Conservation (phyloP, 2,797 vertebrate genomes). For the Falco novaeseelandiae region DNA sequence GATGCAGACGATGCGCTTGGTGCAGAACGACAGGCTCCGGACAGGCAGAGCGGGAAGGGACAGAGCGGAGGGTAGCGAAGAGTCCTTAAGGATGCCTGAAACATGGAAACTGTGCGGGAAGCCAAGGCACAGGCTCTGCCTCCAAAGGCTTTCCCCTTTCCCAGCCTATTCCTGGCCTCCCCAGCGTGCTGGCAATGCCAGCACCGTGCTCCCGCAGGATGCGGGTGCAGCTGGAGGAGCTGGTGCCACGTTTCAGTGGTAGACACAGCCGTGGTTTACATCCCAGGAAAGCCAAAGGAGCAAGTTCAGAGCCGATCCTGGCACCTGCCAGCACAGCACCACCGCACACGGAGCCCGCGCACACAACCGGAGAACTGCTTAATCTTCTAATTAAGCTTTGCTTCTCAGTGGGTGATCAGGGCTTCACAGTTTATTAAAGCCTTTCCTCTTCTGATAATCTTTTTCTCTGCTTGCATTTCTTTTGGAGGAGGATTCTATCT, state of each 20-base stretch:
- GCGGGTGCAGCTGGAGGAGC: not conserved
- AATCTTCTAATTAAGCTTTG: conserved; percentile 24
- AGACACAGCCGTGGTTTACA: not conserved
- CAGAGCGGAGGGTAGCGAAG: not conserved
- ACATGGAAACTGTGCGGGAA: not conserved
- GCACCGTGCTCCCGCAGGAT: accelerated
- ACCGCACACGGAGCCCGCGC: not conserved
- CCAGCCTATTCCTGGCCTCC: not conserved
- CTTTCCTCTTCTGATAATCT: conserved; percentile 11
- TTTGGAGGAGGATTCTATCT: not conserved
- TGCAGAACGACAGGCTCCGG: not conserved
- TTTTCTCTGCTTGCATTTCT: not conserved
- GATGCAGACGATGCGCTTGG: not conserved
- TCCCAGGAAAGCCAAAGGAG: not conserved
- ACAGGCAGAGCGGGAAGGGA: not conserved
- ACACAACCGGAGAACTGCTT: not conserved
- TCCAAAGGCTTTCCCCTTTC: not conserved
- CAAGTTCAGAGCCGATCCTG: accelerated
- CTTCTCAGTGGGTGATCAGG: conserved; percentile 16
- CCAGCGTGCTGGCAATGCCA: accelerated
- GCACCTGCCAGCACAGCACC: not conserved
- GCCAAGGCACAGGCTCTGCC: not conserved
- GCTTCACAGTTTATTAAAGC: conserved; percentile 26
- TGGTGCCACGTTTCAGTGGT: accelerated
- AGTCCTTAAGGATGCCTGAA: not conserved